Percentiles rank a stretch among this genome's conserved stretches.
phyloP scores from a whole-genome alignment of 2,113 vertebrate genomes.

The Sterna hirundo region DNA sequence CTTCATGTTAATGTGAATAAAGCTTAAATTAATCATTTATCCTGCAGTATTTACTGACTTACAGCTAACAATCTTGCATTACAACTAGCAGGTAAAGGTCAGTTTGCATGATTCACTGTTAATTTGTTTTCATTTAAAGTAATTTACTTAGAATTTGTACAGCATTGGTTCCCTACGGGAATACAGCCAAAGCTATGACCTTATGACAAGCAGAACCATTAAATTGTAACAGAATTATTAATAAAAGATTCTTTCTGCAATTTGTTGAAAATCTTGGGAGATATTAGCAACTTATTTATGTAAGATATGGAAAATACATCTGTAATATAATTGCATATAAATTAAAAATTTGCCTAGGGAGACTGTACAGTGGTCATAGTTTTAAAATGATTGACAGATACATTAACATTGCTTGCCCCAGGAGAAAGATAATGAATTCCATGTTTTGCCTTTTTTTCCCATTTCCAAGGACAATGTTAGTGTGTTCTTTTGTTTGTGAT shows the following conservation, averaged over 20 bases:
- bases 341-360: conserved; percentile 13
- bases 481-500: conserved; percentile 14
- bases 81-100: conserved; percentile 40
- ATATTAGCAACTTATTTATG: conserved; percentile 23
- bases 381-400: conserved; percentile 49
- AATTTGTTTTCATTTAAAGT: conserved; percentile 59
- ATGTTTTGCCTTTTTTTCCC: not conserved
- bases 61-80: conserved; percentile 1
- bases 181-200: not conserved
- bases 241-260: not conserved
- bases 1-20: not conserved
- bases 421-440: conserved; percentile 49
- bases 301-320: not conserved
- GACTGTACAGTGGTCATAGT: not conserved
- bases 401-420: not conserved
- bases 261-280: not conserved
- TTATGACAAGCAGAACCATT: not conserved
- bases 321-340: conserved; percentile 13
- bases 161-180: not conserved
- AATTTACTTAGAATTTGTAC: conserved; percentile 36
- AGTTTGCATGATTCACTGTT: conserved; percentile 3
- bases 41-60: conserved; percentile 33
- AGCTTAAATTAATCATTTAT: conserved; percentile 28
- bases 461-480: conserved; percentile 44
- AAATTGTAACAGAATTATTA: conserved; percentile 20